Conservation (phyloP, 1,140 invertebrate genomes). For the Ceratoteleas bidentatus region DNA sequence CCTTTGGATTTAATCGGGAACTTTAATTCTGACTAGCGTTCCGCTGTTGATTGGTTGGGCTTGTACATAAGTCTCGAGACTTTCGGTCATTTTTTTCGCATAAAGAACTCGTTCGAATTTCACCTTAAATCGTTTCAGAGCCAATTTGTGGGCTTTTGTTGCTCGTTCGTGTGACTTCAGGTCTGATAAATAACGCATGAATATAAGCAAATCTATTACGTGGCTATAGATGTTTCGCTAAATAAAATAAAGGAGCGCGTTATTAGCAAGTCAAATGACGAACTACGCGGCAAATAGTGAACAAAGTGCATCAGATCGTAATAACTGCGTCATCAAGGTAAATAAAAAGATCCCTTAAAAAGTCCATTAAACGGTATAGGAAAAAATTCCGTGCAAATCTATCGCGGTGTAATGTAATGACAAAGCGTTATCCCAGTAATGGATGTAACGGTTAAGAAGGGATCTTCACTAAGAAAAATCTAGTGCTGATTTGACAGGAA, state of each 20-base stretch:
- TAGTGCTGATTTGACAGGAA: no score
- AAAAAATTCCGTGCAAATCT: slow-evolving; percentile 36
- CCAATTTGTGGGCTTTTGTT: no score
- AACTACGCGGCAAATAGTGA: slow-evolving; percentile 1
- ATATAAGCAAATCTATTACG: no score
- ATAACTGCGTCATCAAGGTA: slow-evolving; percentile 15
- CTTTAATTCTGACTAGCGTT: no score
- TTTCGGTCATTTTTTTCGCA: no score
- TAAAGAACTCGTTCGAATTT: no score
- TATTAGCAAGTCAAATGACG: slow-evolving; percentile 30
- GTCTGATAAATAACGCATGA: not conserved
- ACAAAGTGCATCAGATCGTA: slow-evolving; percentile 30
- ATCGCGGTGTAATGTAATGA: slow-evolving; percentile 37
- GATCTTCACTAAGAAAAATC: no score
- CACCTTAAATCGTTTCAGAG: no score
- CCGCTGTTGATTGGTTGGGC: no score
- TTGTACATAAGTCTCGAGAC: no score
- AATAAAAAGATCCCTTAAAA: slow-evolving; percentile 41
- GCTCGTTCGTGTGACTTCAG: no score
- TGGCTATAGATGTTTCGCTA: not conserved
- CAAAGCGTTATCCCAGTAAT: slow-evolving; percentile 31
- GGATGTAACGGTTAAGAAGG: slow-evolving; percentile 1
- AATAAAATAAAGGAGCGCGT: slow-evolving; percentile 11
- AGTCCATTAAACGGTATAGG: slow-evolving; percentile 28
- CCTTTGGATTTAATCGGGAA: no score